phyloP scores from a whole-genome alignment of 2,797 vertebrate genomes.

The Thaleichthys pacificus region DNA sequence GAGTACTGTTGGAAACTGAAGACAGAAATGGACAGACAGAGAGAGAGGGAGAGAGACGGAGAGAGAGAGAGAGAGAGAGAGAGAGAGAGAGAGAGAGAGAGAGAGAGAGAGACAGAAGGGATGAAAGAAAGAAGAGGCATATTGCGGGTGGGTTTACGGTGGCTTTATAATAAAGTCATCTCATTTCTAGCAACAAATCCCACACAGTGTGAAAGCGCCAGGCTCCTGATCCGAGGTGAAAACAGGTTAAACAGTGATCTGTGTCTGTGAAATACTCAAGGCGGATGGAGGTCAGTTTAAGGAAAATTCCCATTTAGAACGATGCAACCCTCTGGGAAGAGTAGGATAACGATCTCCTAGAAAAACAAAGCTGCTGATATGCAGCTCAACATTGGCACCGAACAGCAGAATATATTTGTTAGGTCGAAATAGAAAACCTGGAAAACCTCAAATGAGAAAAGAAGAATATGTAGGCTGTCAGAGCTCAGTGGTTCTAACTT shows the following conservation, averaged over 20 bases:
- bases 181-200: conserved; percentile 20
- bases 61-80: conserved; percentile 10
- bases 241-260: conserved; percentile 37
- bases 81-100: conserved; percentile 33
- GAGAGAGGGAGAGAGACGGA: conserved; percentile 25
- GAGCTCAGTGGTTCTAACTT: no score
- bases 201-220: not conserved
- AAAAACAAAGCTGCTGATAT: no score
- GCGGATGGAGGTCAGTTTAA: not conserved
- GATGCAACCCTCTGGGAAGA: not conserved
- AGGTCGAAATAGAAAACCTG: not conserved
- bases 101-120: conserved; percentile 1
- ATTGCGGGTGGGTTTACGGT: conserved; percentile 2
- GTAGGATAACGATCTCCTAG: not conserved
- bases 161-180: conserved; percentile 23
- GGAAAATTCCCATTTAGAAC: not conserved
- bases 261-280: conserved; percentile 29
- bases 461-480: no score
- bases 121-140: not conserved
- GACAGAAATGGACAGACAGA: not conserved
- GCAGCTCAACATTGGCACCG: no score
- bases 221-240: conserved; percentile 16
- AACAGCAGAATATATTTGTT: no score
- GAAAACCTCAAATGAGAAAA: not conserved
- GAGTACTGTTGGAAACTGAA: not conserved